phyloP scores from a whole-genome alignment of 2,113 vertebrate species.

The Manacus vitellinus region DNA sequence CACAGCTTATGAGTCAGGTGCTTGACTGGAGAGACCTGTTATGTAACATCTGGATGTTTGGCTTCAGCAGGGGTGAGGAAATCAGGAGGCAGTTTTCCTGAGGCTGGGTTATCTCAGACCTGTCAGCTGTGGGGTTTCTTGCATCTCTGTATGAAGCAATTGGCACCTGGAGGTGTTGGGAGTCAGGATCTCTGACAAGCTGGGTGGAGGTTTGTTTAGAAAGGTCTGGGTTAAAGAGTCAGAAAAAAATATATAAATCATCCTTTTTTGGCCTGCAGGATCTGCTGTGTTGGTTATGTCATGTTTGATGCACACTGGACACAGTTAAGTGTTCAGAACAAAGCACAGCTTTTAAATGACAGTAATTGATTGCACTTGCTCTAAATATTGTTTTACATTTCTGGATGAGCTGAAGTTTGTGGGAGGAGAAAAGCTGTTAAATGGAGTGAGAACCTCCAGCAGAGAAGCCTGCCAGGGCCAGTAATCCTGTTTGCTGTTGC shows the following conservation, averaged over 20 bases:
- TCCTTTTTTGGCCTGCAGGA: background rate
- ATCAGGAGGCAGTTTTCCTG: background rate
- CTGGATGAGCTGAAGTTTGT: background rate
- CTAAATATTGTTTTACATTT: background rate
- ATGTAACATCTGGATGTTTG: background rate
- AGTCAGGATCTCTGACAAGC: background rate
- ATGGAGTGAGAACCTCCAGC: background rate
- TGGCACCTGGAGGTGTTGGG: background rate
- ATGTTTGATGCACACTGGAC: background rate
- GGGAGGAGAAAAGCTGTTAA: background rate
- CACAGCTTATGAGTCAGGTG: background rate
- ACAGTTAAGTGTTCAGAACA: background rate
- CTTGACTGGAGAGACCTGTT: background rate
- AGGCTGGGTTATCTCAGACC: background rate
- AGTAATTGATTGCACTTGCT: background rate
- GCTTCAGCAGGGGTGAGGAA: background rate
- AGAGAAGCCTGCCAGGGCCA: background rate
- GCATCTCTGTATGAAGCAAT: background rate
- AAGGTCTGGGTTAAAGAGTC: background rate
- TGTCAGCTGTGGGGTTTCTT: background rate
- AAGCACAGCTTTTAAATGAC: background rate
- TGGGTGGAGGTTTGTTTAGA: background rate
- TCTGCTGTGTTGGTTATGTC: background rate
- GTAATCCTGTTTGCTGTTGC: background rate
- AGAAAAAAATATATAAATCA: background rate